Evolutionary conservation across 2,113 vertebrate species (phyloP).

Genomic region (Ursus arctos): DNA sequence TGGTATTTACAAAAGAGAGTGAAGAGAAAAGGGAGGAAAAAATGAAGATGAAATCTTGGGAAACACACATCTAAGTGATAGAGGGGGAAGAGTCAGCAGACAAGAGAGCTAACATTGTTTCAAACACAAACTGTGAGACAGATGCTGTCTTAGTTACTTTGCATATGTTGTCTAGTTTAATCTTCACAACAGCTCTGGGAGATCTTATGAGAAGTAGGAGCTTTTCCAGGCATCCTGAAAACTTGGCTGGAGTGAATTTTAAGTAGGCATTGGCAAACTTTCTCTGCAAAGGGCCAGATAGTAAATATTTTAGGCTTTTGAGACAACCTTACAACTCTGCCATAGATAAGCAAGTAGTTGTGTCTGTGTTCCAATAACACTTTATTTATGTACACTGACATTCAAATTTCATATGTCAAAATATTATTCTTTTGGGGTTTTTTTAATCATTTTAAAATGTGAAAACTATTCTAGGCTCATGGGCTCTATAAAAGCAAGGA

Average conservation of each 20-base stretch:
- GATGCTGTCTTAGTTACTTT: not conserved
- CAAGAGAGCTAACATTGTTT: not conserved
- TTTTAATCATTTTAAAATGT: constrained; percentile 8
- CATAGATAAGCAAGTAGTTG: not conserved
- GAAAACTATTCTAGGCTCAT: not conserved
- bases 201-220: not conserved
- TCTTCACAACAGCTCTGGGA: not conserved
- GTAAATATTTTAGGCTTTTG: not conserved
- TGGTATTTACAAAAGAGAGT: not conserved
- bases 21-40: not conserved
- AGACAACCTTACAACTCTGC: not conserved
- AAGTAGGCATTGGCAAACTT: not conserved
- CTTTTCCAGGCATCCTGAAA: not conserved
- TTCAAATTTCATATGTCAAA: not conserved
- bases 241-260: not conserved
- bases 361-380: not conserved
- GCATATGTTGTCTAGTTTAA: not conserved
- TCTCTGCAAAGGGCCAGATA: not conserved
- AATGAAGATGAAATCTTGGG: not conserved
- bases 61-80: not conserved
- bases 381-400: not conserved
- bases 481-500: not conserved
- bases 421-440: not conserved
- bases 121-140: not conserved
- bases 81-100: not conserved